Evolutionary conservation across 2,888 invertebrate species (phyloP).

Genomic region (Balanococcus diminutus): DNA sequence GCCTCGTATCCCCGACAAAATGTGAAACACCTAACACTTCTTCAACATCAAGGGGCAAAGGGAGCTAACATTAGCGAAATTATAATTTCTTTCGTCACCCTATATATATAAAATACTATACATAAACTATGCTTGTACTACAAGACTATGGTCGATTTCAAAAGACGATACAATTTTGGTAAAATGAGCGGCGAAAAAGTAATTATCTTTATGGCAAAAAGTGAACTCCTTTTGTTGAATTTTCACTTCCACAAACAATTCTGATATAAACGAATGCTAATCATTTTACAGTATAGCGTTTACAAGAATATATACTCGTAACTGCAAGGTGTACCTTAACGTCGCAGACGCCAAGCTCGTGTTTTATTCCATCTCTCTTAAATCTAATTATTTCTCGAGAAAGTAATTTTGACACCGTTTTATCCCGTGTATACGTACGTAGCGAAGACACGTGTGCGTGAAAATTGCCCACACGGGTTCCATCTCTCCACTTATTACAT

Average conservation of each 20-base stretch:
- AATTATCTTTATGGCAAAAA: not conserved
- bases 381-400: not conserved
- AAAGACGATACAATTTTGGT: not conserved
- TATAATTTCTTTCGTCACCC: slow-evolving; percentile 24
- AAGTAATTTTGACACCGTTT: not conserved
- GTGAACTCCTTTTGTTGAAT: not conserved
- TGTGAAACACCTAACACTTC: not conserved
- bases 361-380: not conserved
- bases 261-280: slow-evolving; percentile 21
- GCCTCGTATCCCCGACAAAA: not conserved
- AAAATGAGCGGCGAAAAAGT: slow-evolving; percentile 29
- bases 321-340: not conserved
- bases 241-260: not conserved
- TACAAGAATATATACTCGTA: too few relatives aligned
- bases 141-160: not conserved
- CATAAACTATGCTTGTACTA: not conserved
- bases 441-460: not conserved
- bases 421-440: not conserved
- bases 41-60: not conserved
- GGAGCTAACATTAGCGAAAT: slow-evolving; percentile 26
- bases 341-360: not conserved
- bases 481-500: not conserved
- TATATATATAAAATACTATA: not conserved
- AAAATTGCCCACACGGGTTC: not conserved
- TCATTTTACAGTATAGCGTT: slow-evolving; percentile 22